Base-by-base conservation (phyloP, 1,140 invertebrate genomes). In the Sesamia nonagrioides region DNA sequence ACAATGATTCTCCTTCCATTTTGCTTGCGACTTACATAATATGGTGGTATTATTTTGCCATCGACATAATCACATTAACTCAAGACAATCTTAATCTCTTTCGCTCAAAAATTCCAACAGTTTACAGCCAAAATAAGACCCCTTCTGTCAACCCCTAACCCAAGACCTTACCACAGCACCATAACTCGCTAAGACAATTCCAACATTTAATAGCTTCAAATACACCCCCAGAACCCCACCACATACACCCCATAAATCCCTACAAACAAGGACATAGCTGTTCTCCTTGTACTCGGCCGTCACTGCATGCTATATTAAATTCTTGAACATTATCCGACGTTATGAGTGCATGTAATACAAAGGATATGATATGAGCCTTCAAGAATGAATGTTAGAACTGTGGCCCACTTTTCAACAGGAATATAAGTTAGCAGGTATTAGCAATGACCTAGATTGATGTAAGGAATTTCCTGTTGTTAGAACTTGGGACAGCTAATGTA, bases 341-440 rank as follows among this genome's bases (percentile, higher is more conserved):
- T 69, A 69, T 69, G 66, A 69, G 42, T 69, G 66, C 66, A 69
- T 69, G 42, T 69, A 5, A 11, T 48, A 69, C 21, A 50, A 69
- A 40, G n/a, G 11, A 40, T 33, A 6, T 40, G 11, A 11, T 69
- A 50, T 37, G 18, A 33, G 21, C 17, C 40, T 27, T 48, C 9
- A 11, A 27, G 18, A 45, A 42, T 56, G 54, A 18, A 56, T 27
- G 54, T 13, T 27, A 18, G 21, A 21, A 9, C 6, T 0, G n/a
- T 56, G 54, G 11, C 54, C 54, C 5, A 56, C 18, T 56, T 56
- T 27, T 27, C 13, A 27, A 56, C 17, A 2, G 17, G 18, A 18
- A 54, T 56, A 54, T 54, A 18, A 56, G 54, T 9, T 54, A 13
- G 9, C 1, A 13, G 11, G 45, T 2, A 13, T 60, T 60, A 27